Evolutionary conservation across 2,797 vertebrate species (phyloP).

Genomic region (Telmatherina bonti): DNA sequence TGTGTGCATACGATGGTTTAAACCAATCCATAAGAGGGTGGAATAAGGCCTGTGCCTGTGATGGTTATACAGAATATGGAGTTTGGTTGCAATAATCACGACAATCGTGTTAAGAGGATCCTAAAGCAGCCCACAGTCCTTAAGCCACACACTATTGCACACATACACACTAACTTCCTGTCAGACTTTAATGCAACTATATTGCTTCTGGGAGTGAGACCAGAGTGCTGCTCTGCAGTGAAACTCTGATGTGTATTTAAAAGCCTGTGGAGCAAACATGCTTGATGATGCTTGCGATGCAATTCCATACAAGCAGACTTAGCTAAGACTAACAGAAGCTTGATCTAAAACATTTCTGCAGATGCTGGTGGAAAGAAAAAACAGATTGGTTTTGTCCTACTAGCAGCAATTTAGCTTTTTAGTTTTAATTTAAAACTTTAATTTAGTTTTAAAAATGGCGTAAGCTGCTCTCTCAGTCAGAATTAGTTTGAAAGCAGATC

Average conservation of each 20-base stretch:
- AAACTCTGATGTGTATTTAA: constrained; percentile 59
- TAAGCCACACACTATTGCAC: constrained; percentile 52
- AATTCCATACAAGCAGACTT: constrained; percentile 37
- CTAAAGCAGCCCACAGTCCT: constrained; percentile 56
- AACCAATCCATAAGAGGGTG: constrained; percentile 37
- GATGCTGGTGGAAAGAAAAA: constrained; percentile 5
- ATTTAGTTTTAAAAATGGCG: too few species aligned
- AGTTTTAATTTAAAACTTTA: too few species aligned
- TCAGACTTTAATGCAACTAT: constrained; percentile 65
- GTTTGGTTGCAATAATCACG: constrained; percentile 68
- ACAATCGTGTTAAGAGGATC: constrained; percentile 75
- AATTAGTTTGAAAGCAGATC: constrained; percentile 22
- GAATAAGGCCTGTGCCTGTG: constrained; percentile 47
- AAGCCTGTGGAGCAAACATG: constrained; percentile 45
- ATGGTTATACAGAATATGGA: constrained; percentile 44
- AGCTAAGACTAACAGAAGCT: constrained; percentile 27
- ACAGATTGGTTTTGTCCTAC: constrained; percentile 5
- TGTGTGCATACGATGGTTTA: constrained; percentile 36
- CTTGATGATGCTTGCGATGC: constrained; percentile 43
- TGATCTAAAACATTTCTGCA: constrained; percentile 37
- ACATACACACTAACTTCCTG: constrained; percentile 56
- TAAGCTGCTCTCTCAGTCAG: not conserved
- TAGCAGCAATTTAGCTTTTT: not conserved
- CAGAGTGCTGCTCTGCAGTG: constrained; percentile 42
- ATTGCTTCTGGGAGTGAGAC: constrained; percentile 65